phyloP scores from a whole-genome alignment of 2,113 vertebrate species.

The Illadopsis cleaveri region DNA sequence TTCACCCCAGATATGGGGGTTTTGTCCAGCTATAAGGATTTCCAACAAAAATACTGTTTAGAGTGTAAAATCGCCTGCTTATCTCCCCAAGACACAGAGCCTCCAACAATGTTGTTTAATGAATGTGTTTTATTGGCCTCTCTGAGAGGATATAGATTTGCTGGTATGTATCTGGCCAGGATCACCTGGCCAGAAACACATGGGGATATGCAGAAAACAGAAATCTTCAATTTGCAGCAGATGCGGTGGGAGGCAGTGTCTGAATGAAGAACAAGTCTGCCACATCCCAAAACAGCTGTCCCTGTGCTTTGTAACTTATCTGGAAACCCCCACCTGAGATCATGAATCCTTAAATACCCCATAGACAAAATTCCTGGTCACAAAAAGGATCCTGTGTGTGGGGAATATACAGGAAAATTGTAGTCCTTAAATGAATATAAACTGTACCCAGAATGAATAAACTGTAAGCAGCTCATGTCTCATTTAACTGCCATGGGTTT shows the following conservation, averaged over 20 bases:
- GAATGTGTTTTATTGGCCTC: not conserved
- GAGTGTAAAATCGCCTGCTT: not conserved
- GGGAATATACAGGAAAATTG: not conserved
- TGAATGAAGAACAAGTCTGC: not conserved
- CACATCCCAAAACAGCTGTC: not conserved
- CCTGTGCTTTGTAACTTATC: not conserved
- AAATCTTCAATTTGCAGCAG: not conserved
- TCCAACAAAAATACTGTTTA: not conserved
- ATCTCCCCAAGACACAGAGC: not conserved
- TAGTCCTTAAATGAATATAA: not conserved
- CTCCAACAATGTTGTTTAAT: not conserved
- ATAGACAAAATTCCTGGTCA: not conserved
- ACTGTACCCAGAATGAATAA: not conserved
- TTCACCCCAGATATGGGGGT: fast-evolving
- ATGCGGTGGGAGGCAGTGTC: not conserved
- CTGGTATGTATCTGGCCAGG: not conserved
- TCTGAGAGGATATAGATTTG: not conserved
- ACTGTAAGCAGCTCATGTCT: not conserved
- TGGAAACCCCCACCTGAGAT: not conserved
- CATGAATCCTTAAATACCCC: not conserved
- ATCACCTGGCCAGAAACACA: not conserved
- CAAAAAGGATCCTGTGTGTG: not conserved
- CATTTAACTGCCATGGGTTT: not conserved
- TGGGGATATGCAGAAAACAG: not conserved
- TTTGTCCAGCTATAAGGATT: not conserved